Conservation (phyloP, 2,113 vertebrate genomes). For the Nerophis ophidion region DNA sequence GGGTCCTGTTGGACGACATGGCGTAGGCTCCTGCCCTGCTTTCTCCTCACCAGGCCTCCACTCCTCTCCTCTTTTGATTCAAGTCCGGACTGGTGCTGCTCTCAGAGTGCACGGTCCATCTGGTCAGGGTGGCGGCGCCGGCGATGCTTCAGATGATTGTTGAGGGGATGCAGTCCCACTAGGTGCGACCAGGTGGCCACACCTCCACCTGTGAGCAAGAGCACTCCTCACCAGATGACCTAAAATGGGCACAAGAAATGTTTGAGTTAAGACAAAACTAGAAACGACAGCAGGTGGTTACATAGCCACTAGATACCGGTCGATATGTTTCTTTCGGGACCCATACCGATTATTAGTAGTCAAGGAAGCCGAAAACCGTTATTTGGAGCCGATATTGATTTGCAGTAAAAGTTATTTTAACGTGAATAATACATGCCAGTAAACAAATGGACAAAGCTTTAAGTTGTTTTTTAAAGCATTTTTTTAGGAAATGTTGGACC, state of each 20-base stretch:
- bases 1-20: slow-evolving; percentile 92
- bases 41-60: slow-evolving; percentile 19
- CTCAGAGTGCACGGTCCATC: slow-evolving; percentile 58
- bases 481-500: too few relatives aligned
- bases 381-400: too few relatives aligned
- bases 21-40: slow-evolving; percentile 47
- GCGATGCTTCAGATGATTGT: slow-evolving; percentile 15
- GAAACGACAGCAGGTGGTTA: too few relatives aligned
- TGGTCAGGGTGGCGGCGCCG: slow-evolving; percentile 19
- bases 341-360: too few relatives aligned
- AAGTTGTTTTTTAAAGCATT: too few relatives aligned
- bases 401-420: too few relatives aligned
- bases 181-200: slow-evolving; percentile 49
- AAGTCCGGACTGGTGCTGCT: slow-evolving; percentile 29
- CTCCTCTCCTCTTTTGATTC: slow-evolving; percentile 36
- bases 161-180: slow-evolving; percentile 43
- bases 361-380: too few relatives aligned
- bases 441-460: too few relatives aligned
- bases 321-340: too few relatives aligned
- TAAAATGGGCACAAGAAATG: slow-evolving; percentile 13
- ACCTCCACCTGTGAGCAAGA: slow-evolving; percentile 36
- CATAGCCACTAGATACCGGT: too few relatives aligned
- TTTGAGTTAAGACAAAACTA: rapidly evolving
- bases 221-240: slow-evolving; percentile 60
- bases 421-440: too few relatives aligned